Conservation (phyloP, 2,113 vertebrate species). For the Mustelus asterias region DNA sequence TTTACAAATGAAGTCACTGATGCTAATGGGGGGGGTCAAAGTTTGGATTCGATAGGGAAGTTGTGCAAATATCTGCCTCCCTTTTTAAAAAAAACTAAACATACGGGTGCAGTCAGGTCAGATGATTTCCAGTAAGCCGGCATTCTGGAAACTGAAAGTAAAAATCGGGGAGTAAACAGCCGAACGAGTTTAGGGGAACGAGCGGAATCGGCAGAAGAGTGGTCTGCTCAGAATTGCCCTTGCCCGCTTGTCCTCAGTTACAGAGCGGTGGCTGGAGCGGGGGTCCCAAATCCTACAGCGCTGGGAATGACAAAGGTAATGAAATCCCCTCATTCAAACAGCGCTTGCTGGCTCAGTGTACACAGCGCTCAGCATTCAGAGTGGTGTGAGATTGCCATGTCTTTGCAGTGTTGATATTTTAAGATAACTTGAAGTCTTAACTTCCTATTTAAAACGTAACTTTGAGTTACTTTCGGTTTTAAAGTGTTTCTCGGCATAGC, state of each 20-base stretch:
- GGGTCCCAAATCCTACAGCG: not conserved
- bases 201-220: not conserved
- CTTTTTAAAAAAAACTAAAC: not conserved
- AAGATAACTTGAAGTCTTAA: not conserved
- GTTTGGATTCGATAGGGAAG: not conserved
- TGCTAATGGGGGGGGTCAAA: no score
- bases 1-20: no score
- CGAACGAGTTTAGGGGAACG: not conserved
- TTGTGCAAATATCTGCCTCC: no score
- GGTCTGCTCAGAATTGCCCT: no score
- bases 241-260: no score
- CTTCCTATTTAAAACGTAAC: not conserved
- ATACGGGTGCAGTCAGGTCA: not conserved
- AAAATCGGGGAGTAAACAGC: not conserved
- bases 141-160: conserved; percentile 4
- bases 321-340: no score
- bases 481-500: not conserved
- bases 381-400: not conserved
- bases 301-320: not conserved
- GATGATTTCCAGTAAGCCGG: not conserved
- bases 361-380: not conserved
- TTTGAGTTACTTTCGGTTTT: not conserved
- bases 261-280: no score
- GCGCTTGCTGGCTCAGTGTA: not conserved
- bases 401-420: not conserved